Percentiles rank a stretch among this genome's conserved stretches.
These are phyloP conservation scores for Axis porcinus DNA, from an alignment of 2,113 vertebrate genomes.

Conservation along the genomic window DNA sequence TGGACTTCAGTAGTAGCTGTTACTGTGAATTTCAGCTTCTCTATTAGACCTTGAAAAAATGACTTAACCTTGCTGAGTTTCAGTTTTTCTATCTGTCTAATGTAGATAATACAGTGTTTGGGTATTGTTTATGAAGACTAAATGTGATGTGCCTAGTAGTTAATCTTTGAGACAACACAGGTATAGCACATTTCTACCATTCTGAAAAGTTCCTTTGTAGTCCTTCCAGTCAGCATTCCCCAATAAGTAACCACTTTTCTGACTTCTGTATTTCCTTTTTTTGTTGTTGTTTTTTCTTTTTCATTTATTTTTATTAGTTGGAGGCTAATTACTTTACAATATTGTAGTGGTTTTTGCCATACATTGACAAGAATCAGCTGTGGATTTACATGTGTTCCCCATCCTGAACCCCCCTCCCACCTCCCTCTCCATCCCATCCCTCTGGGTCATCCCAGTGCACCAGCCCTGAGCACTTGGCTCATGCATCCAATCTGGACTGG, in stretches of 20 bases:
- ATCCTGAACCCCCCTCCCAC: no score
- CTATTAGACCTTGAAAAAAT: not conserved
- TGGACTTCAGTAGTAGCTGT: not conserved
- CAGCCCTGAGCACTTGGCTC: no score
- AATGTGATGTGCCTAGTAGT: not conserved
- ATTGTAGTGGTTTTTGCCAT: no score
- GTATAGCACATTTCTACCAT: not conserved
- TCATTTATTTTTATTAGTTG: no score
- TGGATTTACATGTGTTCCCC: no score
- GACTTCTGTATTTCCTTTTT: not conserved
- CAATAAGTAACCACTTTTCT: not conserved
- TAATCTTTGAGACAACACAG: not conserved
- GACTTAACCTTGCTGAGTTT: not conserved
- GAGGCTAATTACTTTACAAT: no score
- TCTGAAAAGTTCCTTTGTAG: not conserved
- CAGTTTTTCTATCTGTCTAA: not conserved
- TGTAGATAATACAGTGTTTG: not conserved
- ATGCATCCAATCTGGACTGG: no score
- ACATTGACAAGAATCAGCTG: no score
- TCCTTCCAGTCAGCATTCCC: not conserved
- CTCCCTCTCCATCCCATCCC: no score
- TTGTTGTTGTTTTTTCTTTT: no score
- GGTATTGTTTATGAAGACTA: not conserved
- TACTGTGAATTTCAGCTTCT: not conserved
- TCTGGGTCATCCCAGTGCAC: no score